phyloP scores from a whole-genome alignment of 2,888 invertebrate species.

The Tiphia femorata region DNA sequence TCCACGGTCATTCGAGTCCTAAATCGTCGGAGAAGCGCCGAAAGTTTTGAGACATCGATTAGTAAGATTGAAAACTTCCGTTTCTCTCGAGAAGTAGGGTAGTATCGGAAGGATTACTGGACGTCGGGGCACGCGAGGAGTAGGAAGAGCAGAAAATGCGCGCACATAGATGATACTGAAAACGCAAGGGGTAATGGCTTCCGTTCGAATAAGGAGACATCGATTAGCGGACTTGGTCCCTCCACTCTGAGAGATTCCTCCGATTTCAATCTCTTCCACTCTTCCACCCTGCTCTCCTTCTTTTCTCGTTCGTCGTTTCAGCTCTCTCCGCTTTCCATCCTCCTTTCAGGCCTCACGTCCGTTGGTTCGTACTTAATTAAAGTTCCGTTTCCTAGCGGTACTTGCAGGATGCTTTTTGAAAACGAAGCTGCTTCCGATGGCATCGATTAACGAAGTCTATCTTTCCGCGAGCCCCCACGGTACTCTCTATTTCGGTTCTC shows the following conservation, averaged over 20 bases:
- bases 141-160: neutral
- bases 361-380: too few species aligned
- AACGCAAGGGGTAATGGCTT: constrained; percentile 29
- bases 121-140: neutral
- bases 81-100: neutral
- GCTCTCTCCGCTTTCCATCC: too few species aligned
- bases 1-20: neutral
- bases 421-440: too few species aligned
- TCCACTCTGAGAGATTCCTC: too few species aligned
- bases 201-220: constrained; percentile 24
- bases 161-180: constrained; percentile 9
- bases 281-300: too few species aligned
- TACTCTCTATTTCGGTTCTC: neutral
- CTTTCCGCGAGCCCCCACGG: neutral
- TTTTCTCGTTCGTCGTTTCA: too few species aligned
- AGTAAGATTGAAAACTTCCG: constrained; percentile 45
- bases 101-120: neutral
- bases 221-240: constrained; percentile 37
- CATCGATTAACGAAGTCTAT: neutral
- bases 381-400: too few species aligned
- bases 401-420: too few species aligned
- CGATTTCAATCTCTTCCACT: too few species aligned
- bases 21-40: neutral
- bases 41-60: constrained; percentile 44
- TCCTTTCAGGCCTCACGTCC: too few species aligned